Conservation (phyloP, 2,888 invertebrate species). For the Lissocephala sabroskyi region DNA sequence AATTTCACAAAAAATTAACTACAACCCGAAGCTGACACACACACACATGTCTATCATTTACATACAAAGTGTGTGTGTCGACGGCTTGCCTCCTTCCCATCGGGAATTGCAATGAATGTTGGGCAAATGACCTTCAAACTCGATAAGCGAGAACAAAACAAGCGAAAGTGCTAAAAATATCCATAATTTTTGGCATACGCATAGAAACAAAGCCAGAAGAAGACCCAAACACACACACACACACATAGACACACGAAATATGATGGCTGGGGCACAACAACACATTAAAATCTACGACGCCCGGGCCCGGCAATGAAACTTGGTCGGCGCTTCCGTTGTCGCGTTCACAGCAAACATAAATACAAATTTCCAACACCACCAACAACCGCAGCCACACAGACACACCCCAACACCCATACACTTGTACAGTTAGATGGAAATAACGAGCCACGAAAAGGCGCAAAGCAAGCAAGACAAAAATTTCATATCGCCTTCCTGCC, state of each 20-base stretch:
- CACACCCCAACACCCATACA: too few species aligned
- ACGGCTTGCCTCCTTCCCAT: neutral
- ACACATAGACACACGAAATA: conserved; percentile 15
- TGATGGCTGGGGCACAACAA: conserved; percentile 27
- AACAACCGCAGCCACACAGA: conserved; percentile 25
- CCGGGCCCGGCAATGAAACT: conserved; percentile 46
- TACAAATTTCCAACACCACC: conserved; percentile 57
- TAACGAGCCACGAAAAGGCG: conserved; percentile 40
- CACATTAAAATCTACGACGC: conserved; percentile 56
- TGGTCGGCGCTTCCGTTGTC: neutral
- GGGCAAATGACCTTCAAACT: conserved; percentile 63
- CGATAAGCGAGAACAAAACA: conserved; percentile 65
- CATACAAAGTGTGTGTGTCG: neutral
- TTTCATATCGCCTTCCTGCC: conserved; percentile 34
- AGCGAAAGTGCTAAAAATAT: conserved; percentile 64
- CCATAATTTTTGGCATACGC: conserved; percentile 51
- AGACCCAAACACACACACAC: conserved; percentile 6
- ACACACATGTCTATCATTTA: neutral
- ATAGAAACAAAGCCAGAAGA: conserved; percentile 19
- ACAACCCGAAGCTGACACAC: conserved; percentile 29
- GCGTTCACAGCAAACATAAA: conserved; percentile 42
- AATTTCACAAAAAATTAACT: conserved; percentile 63
- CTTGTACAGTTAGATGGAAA: too few species aligned
- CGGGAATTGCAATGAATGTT: conserved; percentile 42
- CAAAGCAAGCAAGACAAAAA: conserved; percentile 34